Conservation (phyloP, 1,140 invertebrate species). For the Cataglyphis hispanica region DNA sequence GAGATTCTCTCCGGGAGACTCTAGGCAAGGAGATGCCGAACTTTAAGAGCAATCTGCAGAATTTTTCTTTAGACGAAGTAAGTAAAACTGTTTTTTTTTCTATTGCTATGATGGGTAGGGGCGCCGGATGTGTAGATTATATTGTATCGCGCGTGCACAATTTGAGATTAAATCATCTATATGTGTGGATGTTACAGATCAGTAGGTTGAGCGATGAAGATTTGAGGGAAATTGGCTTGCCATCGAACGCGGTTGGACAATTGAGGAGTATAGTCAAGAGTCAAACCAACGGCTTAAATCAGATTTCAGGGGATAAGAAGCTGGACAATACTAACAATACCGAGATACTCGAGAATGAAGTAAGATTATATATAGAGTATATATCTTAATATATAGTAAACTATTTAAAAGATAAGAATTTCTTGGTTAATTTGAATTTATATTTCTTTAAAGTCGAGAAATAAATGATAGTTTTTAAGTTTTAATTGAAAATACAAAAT, state of each 20-base stretch:
- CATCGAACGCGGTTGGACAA: constrained; percentile 87
- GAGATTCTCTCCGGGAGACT: constrained; percentile 83
- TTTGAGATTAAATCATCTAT: neutral
- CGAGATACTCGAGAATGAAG: constrained; percentile 82
- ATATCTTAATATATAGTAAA: neutral
- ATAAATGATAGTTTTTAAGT: neutral
- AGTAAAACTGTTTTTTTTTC: constrained; percentile 26
- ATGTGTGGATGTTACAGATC: constrained; percentile 83
- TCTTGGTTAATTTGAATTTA: neutral
- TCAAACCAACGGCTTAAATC: constrained; percentile 86
- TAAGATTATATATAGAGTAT: constrained; percentile 56
- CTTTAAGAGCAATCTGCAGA: constrained; percentile 84
- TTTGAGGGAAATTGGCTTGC: constrained; percentile 85
- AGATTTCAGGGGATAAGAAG: constrained; percentile 82
- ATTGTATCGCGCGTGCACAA: neutral
- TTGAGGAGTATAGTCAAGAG: constrained; percentile 88
- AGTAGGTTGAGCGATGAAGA: constrained; percentile 87
- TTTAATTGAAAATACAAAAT: neutral
- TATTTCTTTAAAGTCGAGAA: neutral
- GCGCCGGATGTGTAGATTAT: no score
- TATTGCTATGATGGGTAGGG: no score
- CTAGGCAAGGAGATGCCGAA: constrained; percentile 86
- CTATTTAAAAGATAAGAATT: neutral
- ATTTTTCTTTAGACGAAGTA: constrained; percentile 85
- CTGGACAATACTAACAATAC: constrained; percentile 77